A percentile compares a stretch with the other conserved stretches of the same genome.
phyloP scores from a whole-genome alignment of 2,113 vertebrate genomes.

The Thermophis baileyi region DNA sequence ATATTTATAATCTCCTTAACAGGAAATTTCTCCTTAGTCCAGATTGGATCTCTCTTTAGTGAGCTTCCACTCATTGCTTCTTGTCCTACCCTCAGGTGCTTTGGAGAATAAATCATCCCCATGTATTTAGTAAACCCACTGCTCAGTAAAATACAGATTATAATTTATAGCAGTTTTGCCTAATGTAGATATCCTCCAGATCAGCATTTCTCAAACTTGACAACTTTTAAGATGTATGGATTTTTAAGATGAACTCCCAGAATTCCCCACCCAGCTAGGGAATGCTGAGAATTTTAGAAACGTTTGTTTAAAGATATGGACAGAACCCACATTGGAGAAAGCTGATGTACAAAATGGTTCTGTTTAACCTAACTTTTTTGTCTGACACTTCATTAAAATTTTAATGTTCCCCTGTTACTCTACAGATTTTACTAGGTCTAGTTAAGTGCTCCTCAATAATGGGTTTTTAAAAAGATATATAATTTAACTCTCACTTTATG shows the following conservation, averaged over 20 bases:
- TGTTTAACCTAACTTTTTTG: not conserved
- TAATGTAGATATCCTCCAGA: not conserved
- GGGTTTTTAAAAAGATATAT: not conserved
- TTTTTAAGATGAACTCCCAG: not conserved
- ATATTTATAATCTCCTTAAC: not conserved
- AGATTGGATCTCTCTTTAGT: not conserved
- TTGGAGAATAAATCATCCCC: not conserved
- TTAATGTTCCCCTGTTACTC: not conserved
- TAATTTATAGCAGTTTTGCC: not conserved
- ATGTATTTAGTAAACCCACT: not conserved
- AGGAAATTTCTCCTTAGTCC: not conserved
- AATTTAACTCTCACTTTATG: not conserved
- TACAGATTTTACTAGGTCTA: not conserved
- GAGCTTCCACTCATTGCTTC: not conserved
- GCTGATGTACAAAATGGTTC: not conserved
- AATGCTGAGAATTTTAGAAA: not conserved
- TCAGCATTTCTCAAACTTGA: not conserved
- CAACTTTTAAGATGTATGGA: not conserved
- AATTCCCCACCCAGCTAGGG: not conserved
- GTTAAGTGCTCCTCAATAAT: not conserved
- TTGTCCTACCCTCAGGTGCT: not conserved
- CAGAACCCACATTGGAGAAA: not conserved
- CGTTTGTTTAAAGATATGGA: not conserved
- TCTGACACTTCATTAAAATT: not conserved
- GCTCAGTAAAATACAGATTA: not conserved